Evolutionary conservation across 2,113 vertebrate species (phyloP).

Genomic region (Chaetorhynchus papuensis): DNA sequence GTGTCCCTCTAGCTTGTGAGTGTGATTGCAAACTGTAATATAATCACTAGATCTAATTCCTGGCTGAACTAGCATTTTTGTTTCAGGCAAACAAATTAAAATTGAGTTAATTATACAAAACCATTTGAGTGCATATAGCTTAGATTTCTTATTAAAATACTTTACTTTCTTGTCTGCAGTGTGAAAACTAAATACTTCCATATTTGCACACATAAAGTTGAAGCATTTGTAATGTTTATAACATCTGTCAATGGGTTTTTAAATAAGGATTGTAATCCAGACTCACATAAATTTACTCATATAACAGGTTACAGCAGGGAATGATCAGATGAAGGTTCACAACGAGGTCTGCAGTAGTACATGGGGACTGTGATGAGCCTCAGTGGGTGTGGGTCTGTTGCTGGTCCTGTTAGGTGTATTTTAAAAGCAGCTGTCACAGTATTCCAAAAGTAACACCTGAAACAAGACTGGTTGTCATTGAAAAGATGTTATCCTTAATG

Average conservation of each 20-base stretch:
- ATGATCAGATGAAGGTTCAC: background rate
- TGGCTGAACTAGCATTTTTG: background rate
- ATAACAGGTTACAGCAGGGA: background rate
- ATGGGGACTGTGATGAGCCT: background rate
- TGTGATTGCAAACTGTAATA: background rate
- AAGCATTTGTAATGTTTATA: background rate
- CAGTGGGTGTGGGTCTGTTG: background rate
- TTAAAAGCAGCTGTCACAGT: background rate
- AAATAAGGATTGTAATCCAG: background rate
- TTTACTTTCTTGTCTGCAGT: background rate
- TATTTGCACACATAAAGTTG: background rate
- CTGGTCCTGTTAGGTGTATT: background rate
- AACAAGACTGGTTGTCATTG: background rate
- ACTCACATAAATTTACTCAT: background rate
- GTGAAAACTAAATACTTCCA: background rate
- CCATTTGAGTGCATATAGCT: background rate
- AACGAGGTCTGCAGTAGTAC: background rate
- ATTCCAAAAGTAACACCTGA: background rate
- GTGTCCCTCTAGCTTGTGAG: background rate
- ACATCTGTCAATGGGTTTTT: background rate
- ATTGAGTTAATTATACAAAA: background rate
- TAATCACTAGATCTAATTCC: background rate
- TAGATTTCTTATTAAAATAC: background rate
- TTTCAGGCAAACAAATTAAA: slow-evolving; percentile 41
- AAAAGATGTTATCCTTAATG: background rate